Conservation (phyloP, 2,888 invertebrate genomes). For the Limnephilus auricula region DNA sequence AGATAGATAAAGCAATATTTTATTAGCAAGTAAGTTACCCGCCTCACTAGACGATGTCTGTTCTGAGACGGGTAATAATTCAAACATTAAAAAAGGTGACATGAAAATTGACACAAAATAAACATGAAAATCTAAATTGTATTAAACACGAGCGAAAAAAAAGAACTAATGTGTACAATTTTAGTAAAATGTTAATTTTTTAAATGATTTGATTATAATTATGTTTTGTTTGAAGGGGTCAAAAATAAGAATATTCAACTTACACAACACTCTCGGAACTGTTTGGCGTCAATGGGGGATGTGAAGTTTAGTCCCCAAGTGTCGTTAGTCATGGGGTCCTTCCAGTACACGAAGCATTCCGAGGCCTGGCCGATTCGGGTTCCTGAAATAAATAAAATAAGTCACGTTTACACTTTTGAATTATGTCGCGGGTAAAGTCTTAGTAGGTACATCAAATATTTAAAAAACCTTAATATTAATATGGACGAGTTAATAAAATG, state of each 20-base stretch:
- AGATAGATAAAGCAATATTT: no score
- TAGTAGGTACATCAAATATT: neutral
- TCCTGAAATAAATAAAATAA: constrained; percentile 77
- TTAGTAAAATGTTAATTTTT: neutral
- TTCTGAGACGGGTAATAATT: no score
- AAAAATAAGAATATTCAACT: constrained; percentile 76
- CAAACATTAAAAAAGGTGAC: no score
- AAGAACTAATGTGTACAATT: no score
- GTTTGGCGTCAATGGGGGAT: constrained; percentile 97
- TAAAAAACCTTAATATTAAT: no score
- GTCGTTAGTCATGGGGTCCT: constrained; percentile 96
- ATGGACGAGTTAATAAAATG: no score
- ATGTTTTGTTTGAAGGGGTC: neutral
- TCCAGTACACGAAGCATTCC: constrained; percentile 99
- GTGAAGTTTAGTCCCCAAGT: constrained; percentile 99
- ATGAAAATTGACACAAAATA: no score
- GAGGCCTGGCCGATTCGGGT: constrained; percentile 98
- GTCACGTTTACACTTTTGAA: neutral
- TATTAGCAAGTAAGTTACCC: no score
- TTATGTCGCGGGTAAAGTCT: neutral
- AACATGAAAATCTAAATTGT: no score
- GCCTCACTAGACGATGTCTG: no score
- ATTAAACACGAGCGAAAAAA: no score
- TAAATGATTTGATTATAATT: neutral
- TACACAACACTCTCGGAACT: constrained; percentile 97